Base-by-base conservation (phyloP, 1,140 invertebrate species). In the Dinoponera quadriceps region DNA sequence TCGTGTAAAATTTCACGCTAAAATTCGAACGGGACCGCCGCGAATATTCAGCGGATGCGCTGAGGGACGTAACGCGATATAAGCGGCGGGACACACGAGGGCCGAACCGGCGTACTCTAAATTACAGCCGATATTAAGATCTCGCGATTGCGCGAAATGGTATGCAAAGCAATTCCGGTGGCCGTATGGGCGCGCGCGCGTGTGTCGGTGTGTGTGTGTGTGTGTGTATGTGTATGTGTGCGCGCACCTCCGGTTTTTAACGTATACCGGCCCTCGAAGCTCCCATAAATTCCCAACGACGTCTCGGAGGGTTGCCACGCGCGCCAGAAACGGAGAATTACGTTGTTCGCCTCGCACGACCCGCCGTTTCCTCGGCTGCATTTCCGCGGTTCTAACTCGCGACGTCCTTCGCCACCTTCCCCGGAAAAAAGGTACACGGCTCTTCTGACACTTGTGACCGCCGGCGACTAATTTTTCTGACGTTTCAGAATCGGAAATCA, bases 81-180 rank as follows among this genome's bases (percentile, higher is more conserved):
- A 60, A 65, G 69, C 66, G 38, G 63, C 48, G 72, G 74, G 55
- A 65, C 68, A 51, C 66, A 51, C 66, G 66, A 75, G 84, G 72
- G 82, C 74, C 55, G 65, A 62, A 59, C 55, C 82, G 73, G 63
- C 83, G 82, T 84, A 29, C 54, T 86, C 88, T 90, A 91, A 87
- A 91, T 92, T 92, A 91, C 91, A 84, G 81, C 85, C 82, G 92
- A 93, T 93, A 93, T 93, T 93, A 93, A 93, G 92, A 94, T 93
- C 88, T 90, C 83, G 89, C 89, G 92, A 94, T 93, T 92, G 91
- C 88, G 89, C 86, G 88, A 92, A 92, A 94, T 91, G 86, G 80
- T 91, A 92, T 92, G 92, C 92, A 92, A 92, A 92, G 89, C 90
- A 90, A 92, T 92, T 91, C 91, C 85, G 75, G 81, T 74, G 55